Percentiles rank a stretch among this genome's conserved stretches.
phyloP scores from a whole-genome alignment of 2,113 vertebrate species.

The Erythrocercus mccallii region DNA sequence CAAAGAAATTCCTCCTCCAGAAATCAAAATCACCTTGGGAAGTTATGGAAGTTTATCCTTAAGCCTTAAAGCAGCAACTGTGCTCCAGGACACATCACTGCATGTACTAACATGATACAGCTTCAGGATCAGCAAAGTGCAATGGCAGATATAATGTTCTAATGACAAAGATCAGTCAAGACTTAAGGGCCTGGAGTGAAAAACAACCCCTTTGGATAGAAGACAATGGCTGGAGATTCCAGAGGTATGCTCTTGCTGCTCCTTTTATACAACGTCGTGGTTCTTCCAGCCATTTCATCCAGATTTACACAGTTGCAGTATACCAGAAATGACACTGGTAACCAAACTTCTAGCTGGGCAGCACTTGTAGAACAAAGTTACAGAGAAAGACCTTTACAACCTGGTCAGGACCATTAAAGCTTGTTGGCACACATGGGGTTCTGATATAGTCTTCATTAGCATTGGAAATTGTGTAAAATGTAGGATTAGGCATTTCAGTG shows the following conservation, averaged over 20 bases:
- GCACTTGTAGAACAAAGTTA: neutral
- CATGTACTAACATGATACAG: accelerated
- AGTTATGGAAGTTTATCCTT: neutral
- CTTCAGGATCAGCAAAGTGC: neutral
- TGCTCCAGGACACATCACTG: neutral
- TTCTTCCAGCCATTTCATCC: neutral
- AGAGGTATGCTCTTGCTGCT: neutral
- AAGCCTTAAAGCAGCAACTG: neutral
- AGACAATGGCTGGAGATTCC: neutral
- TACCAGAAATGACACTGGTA: neutral
- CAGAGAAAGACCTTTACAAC: neutral
- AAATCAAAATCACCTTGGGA: neutral
- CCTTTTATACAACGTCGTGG: accelerated
- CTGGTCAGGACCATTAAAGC: neutral
- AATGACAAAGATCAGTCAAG: neutral
- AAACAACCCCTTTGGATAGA: neutral
- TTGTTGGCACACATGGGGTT: neutral
- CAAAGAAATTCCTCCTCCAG: neutral
- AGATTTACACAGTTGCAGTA: neutral
- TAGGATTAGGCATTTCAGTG: neutral
- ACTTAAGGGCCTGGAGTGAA: neutral
- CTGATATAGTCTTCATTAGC: neutral
- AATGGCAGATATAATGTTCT: neutral
- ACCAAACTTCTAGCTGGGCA: neutral
- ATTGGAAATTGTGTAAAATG: neutral